A percentile compares a stretch with the other conserved stretches of the same genome.
Evolutionary conservation across 2,113 vertebrate genomes (phyloP).

Genomic region (Labrus mixtus): DNA sequence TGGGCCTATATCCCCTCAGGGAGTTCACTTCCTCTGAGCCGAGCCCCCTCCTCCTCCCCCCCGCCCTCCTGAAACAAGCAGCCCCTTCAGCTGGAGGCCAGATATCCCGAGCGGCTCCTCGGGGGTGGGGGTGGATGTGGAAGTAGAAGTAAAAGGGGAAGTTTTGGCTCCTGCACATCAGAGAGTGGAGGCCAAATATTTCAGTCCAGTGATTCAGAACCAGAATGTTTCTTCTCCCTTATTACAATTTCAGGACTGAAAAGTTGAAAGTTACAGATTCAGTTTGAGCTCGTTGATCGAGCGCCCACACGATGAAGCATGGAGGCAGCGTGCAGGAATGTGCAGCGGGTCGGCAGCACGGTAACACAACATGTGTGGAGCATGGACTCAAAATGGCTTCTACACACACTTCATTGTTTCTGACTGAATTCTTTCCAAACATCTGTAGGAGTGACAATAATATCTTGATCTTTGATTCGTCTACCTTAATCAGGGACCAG

Average conservation of each 20-base stretch:
- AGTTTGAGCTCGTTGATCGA: not conserved
- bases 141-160: constrained; percentile 60
- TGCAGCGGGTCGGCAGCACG: constrained; percentile 20
- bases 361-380: constrained; percentile 8
- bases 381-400: constrained; percentile 29
- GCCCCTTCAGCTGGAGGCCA: constrained; percentile 88
- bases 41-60: constrained; percentile 67
- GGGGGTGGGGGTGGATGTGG: constrained; percentile 40
- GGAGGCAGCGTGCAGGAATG: constrained; percentile 39
- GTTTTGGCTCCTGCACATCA: constrained; percentile 52
- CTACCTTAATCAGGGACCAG: no score
- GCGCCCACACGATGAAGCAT: constrained; percentile 9
- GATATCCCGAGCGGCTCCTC: constrained; percentile 83
- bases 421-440: not conserved
- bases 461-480: no score
- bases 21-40: constrained; percentile 88
- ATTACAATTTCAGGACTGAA: not conserved
- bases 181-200: constrained; percentile 35
- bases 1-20: constrained; percentile 85
- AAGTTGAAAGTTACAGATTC: not conserved
- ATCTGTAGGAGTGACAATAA: not conserved
- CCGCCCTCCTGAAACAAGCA: constrained; percentile 82
- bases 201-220: not conserved
- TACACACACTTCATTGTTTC: constrained; percentile 5
- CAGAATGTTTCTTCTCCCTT: not conserved